These are phyloP conservation scores for Caerostris extrusa DNA, from an alignment of 1,140 invertebrate species.

Conservation along the genomic window DNA sequence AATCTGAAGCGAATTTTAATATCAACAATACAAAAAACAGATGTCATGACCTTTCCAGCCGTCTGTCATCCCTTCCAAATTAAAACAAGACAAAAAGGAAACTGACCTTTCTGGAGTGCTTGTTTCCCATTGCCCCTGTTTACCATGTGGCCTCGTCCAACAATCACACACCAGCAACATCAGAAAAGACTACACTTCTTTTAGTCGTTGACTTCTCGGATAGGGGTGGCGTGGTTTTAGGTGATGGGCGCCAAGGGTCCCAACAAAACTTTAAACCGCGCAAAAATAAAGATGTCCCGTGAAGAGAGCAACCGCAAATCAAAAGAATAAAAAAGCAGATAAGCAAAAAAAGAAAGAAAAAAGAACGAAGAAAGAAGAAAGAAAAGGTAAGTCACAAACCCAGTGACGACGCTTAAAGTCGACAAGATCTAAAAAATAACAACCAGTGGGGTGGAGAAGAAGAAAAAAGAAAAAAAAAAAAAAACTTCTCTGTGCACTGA, in stretches of 20 bases:
- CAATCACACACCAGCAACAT: neutral
- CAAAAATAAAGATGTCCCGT: slow-evolving; percentile 70
- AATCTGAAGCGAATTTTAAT: neutral
- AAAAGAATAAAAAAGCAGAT: slow-evolving; percentile 40
- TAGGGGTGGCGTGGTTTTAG: neutral
- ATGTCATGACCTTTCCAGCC: neutral
- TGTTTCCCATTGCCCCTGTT: slow-evolving; percentile 31
- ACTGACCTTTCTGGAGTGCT: slow-evolving; percentile 63
- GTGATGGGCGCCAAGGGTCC: slow-evolving; percentile 23
- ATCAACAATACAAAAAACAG: neutral
- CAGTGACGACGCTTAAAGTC: slow-evolving; percentile 10
- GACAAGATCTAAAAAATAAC: neutral
- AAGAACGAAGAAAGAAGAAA: neutral
- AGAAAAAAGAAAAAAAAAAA: neutral
- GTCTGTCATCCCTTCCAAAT: neutral
- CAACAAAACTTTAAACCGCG: neutral
- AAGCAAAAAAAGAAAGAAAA: neutral
- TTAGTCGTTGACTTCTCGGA: neutral
- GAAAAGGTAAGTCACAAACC: neutral
- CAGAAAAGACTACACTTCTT: neutral
- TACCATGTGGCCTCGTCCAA: neutral
- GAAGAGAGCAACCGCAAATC: slow-evolving; percentile 67
- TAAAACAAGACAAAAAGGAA: neutral
- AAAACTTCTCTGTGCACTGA: neutral
- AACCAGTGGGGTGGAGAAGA: neutral